Conservation (phyloP, 2,797 vertebrate species). For the Bradypus variegatus region DNA sequence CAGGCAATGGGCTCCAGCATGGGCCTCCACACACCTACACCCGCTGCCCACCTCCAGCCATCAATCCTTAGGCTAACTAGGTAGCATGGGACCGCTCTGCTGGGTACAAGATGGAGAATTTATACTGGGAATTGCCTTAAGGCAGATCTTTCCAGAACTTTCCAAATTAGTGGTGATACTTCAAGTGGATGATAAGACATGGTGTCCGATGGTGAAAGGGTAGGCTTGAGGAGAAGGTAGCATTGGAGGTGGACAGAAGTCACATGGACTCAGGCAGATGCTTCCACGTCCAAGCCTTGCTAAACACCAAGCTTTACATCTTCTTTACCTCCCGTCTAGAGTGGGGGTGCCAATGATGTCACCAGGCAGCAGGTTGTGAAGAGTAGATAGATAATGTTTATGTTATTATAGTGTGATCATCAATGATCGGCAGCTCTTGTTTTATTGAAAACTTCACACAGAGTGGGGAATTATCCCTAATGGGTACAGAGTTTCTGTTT, state of each 20-base stretch:
- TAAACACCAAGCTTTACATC: not conserved
- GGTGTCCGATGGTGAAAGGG: not conserved
- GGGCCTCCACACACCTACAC: not conserved
- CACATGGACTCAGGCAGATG: not conserved
- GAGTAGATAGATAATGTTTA: not conserved
- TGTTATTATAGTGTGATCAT: not conserved
- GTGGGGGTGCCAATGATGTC: not conserved
- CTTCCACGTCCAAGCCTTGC: not conserved
- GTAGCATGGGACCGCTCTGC: not conserved
- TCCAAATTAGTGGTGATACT: not conserved
- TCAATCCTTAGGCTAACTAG: not conserved
- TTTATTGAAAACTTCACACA: not conserved
- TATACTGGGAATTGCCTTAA: not conserved
- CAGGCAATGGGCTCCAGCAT: not conserved
- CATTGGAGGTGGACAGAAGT: too few species aligned
- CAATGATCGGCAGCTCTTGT: not conserved
- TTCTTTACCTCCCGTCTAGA: not conserved
- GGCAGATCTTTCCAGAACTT: not conserved
- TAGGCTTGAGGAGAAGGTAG: not conserved
- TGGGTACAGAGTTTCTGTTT: too few species aligned
- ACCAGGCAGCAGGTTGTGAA: accelerated
- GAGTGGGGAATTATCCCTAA: too few species aligned
- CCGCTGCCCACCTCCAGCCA: not conserved
- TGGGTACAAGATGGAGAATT: not conserved
- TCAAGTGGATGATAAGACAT: not conserved